A percentile compares a stretch with the other conserved stretches of the same genome.
These are phyloP conservation scores for Colletes latitarsis DNA, from an alignment of 1,140 invertebrate species.

Conservation along the genomic window DNA sequence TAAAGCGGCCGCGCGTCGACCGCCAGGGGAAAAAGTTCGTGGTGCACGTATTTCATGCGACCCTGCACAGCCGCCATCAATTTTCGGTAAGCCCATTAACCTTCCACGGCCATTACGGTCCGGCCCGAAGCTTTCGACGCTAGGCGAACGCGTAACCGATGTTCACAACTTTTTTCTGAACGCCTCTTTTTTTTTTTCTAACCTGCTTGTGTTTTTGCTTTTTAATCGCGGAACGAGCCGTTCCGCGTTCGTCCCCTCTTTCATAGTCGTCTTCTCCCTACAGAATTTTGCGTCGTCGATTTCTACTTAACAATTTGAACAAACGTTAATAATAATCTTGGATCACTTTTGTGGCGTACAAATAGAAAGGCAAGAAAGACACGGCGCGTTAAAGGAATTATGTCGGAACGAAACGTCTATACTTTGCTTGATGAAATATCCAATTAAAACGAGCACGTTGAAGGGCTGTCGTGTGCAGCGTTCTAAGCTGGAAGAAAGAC, in stretches of 20 bases:
- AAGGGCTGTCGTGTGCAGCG: neutral
- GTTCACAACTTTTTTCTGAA: conserved; percentile 51
- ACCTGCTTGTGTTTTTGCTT: conserved; percentile 17
- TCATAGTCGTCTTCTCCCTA: too few species aligned
- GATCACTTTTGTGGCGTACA: too few species aligned
- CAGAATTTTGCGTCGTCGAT: too few species aligned
- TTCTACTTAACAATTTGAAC: too few species aligned
- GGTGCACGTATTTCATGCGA: conserved; percentile 67
- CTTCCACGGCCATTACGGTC: conserved; percentile 56
- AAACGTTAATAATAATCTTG: too few species aligned
- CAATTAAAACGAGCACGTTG: neutral
- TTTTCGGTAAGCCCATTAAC: conserved; percentile 78
- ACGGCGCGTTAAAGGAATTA: too few species aligned
- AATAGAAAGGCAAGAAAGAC: too few species aligned
- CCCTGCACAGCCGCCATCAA: conserved; percentile 70
- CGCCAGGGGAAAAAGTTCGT: conserved; percentile 44
- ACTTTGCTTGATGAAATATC: too few species aligned
- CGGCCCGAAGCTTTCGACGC: conserved; percentile 54
- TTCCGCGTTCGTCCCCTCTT: too few species aligned
- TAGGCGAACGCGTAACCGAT: conserved; percentile 64
- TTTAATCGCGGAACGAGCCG: conserved; percentile 25
- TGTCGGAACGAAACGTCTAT: too few species aligned
- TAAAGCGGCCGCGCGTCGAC: conserved; percentile 1
- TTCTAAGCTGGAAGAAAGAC: conserved; percentile 4
- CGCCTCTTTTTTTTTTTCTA: conserved; percentile 38